These are phyloP conservation scores for Tetrao urogallus DNA, from an alignment of 2,113 vertebrate species.

Conservation along the genomic window DNA sequence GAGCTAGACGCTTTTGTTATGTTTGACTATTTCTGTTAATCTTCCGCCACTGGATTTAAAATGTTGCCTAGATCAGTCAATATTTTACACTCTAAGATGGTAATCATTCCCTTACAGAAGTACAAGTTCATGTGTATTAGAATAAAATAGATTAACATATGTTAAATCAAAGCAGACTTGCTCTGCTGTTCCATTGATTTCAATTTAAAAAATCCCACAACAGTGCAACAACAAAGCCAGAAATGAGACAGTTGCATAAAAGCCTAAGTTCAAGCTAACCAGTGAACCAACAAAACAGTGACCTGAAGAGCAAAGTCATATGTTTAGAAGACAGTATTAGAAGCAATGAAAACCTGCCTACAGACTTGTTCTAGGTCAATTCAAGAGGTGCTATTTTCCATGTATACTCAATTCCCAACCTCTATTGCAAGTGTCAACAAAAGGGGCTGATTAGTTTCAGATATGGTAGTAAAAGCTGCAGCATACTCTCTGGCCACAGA, in stretches of 20 bases:
- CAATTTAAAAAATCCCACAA: neutral
- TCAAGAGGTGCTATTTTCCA: neutral
- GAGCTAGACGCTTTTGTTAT: neutral
- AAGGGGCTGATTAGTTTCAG: neutral
- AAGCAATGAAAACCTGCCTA: neutral
- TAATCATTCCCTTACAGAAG: neutral
- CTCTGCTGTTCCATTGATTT: neutral
- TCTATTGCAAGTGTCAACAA: neutral
- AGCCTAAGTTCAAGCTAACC: neutral
- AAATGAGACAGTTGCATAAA: neutral
- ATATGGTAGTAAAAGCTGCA: neutral
- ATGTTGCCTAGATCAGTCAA: neutral
- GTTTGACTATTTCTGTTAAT: neutral
- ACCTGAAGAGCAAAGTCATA: neutral
- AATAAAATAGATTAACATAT: neutral
- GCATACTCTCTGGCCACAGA: neutral
- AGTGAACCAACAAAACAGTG: accelerated
- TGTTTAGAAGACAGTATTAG: neutral
- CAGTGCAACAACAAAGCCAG: neutral
- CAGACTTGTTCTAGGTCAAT: neutral
- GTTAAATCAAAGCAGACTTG: neutral
- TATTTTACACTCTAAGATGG: neutral
- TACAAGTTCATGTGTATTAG: neutral
- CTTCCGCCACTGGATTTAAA: neutral
- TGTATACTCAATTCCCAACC: neutral